These are phyloP conservation scores for Collichthys lucidus DNA, from an alignment of 2,113 vertebrate species.

Conservation along the genomic window DNA sequence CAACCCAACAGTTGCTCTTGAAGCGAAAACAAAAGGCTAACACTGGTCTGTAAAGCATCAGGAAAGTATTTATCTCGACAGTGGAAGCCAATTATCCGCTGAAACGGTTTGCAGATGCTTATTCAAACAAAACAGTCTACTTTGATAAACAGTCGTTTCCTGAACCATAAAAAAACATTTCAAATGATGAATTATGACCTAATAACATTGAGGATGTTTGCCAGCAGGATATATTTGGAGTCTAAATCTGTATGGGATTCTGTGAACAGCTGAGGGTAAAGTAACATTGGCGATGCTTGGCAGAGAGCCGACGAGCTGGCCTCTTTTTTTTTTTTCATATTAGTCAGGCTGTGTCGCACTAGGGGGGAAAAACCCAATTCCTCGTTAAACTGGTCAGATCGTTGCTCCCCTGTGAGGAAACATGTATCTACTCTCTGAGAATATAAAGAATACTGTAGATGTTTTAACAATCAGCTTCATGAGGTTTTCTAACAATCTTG, in stretches of 20 bases:
- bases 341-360: slow-evolving; percentile 13
- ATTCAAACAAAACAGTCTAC: neutral
- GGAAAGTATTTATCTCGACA: neutral
- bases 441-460: too few species aligned
- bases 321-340: slow-evolving; percentile 33
- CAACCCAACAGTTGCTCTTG: neutral
- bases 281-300: neutral
- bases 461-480: too few species aligned
- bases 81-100: neutral
- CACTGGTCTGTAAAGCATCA: neutral
- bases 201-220: neutral
- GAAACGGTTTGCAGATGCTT: neutral
- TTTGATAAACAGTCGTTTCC: neutral
- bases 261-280: slow-evolving; percentile 20
- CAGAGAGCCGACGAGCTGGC: neutral
- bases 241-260: neutral
- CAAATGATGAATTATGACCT: slow-evolving; percentile 3
- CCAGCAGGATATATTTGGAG: slow-evolving; percentile 16
- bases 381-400: slow-evolving; percentile 11
- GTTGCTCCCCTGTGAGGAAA: neutral
- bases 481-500: too few species aligned
- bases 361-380: slow-evolving; percentile 15
- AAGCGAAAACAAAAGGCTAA: neutral
- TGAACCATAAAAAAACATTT: slow-evolving; percentile 2
- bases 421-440: neutral